phyloP scores from a whole-genome alignment of 2,113 vertebrate genomes.

The Nycticorax nycticorax region DNA sequence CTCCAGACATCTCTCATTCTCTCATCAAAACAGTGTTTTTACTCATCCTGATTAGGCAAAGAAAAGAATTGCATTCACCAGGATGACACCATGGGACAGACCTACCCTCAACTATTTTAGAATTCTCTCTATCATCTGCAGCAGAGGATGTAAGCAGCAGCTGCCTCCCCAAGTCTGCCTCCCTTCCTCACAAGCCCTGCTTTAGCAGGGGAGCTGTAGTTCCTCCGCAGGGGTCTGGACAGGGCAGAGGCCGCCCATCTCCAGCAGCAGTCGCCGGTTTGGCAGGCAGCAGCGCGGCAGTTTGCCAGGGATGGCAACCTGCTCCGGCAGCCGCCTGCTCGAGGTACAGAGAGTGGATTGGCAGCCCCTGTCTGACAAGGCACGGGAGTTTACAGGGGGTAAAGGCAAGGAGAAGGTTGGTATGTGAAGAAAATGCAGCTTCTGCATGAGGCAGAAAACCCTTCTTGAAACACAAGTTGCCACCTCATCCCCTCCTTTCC shows the following conservation, averaged over 20 bases:
- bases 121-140: not conserved
- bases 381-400: not conserved
- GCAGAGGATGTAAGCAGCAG: not conserved
- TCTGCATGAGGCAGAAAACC: not conserved
- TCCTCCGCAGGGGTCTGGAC: not conserved
- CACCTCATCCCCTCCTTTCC: not conserved
- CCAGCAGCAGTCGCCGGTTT: not conserved
- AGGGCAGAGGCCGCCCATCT: not conserved
- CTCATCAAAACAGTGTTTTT: not conserved
- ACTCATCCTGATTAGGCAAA: not conserved
- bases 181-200: no score
- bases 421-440: not conserved
- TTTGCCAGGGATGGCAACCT: not conserved
- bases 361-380: not conserved
- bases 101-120: not conserved
- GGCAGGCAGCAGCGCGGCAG: not conserved
- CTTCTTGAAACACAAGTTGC: not conserved
- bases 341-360: not conserved
- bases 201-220: not conserved
- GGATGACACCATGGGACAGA: not conserved
- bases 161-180: not conserved
- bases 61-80: not conserved
- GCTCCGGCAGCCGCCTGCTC: not conserved
- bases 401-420: not conserved
- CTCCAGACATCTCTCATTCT: not conserved